Conservation (phyloP, 1,140 invertebrate species). For the Papilio dardanus region DNA sequence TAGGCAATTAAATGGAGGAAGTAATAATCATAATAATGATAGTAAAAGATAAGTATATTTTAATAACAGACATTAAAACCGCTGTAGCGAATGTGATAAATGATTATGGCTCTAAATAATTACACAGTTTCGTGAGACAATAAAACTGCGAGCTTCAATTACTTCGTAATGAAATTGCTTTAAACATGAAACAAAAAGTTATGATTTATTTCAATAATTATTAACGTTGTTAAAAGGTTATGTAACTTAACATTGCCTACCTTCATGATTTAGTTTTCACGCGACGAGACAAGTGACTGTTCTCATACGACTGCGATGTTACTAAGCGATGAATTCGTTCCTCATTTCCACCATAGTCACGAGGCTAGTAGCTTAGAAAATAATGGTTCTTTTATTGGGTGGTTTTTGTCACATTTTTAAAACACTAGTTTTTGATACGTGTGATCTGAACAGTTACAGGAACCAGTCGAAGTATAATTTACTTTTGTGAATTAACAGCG, state of each 20-base stretch:
- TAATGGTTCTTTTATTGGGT: too few relatives aligned
- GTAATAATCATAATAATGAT: conserved; percentile 19
- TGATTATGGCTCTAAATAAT: conserved; percentile 10
- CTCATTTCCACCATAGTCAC: not conserved
- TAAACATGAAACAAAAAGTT: conserved; percentile 1
- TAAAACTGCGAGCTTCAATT: not conserved
- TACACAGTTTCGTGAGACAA: conserved; percentile 24
- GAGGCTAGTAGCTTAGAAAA: too few relatives aligned
- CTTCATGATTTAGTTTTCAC: not conserved
- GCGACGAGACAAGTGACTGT: not conserved
- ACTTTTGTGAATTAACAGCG: conserved; percentile 38
- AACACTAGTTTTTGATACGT: not conserved
- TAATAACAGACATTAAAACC: conserved; percentile 23
- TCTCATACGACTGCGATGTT: too few relatives aligned
- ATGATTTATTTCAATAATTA: not conserved
- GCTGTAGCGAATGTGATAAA: conserved; percentile 23
- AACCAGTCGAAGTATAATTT: conserved; percentile 10
- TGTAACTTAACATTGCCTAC: not conserved
- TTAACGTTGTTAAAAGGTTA: not conserved
- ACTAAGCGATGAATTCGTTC: too few relatives aligned
- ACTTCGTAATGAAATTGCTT: not conserved
- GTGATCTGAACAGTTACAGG: not conserved
- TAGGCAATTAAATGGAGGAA: conserved; percentile 7
- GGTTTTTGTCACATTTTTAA: too few relatives aligned
- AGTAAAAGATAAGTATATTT: conserved; percentile 17